These are phyloP conservation scores for Hassar affinis DNA, from an alignment of 2,113 vertebrate species.

Conservation along the genomic window DNA sequence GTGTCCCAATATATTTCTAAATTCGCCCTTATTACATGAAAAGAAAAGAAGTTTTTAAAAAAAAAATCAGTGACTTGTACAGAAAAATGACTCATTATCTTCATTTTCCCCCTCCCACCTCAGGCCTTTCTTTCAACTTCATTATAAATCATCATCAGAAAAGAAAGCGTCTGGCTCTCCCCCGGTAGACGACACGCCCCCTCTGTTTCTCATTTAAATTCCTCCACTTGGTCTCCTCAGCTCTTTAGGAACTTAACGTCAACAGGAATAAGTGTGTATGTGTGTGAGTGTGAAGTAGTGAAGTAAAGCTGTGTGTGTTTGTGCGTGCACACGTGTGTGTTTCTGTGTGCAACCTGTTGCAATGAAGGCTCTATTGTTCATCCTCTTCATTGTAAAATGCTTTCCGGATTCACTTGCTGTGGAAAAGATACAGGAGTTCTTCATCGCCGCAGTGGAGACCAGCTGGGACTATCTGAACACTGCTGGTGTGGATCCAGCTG, in stretches of 20 bases:
- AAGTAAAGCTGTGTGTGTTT: neutral
- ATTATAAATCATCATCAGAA: neutral
- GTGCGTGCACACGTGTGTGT: neutral
- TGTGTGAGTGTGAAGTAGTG: no score
- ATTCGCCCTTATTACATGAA: neutral
- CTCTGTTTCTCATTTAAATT: conserved; percentile 21
- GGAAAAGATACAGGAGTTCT: conserved; percentile 48
- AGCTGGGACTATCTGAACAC: conserved; percentile 50
- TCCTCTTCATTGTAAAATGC: conserved; percentile 31
- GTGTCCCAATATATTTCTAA: neutral
- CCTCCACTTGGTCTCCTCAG: conserved; percentile 17
- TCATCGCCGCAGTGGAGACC: conserved; percentile 45
- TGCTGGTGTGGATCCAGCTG: conserved; percentile 18
- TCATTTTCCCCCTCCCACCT: neutral
- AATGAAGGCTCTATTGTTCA: conserved; percentile 40
- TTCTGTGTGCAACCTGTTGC: neutral
- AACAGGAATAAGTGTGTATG: neutral
- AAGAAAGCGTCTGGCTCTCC: neutral
- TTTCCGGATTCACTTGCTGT: conserved; percentile 8
- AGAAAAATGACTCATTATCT: neutral
- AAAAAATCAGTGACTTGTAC: neutral
- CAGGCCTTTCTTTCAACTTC: neutral
- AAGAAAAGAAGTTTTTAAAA: neutral
- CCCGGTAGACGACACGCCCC: neutral
- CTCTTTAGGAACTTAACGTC: conserved; percentile 15